phyloP scores from a whole-genome alignment of 2,888 invertebrate species.

The Cephus pygmeus region DNA sequence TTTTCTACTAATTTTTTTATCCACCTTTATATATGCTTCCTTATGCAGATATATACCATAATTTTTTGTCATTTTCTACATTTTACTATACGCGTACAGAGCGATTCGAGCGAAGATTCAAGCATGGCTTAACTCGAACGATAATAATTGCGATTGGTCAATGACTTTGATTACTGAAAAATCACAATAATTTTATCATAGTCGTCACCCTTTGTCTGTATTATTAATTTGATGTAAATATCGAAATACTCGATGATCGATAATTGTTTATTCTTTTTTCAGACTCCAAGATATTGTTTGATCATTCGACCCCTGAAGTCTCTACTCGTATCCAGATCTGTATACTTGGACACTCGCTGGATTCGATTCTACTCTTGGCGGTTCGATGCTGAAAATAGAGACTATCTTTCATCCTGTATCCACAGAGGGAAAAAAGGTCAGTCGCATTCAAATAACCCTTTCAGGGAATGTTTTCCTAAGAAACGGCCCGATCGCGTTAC shows the following conservation, averaged over 20 bases:
- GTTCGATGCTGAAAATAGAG: background rate
- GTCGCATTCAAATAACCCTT: slow-evolving; percentile 43
- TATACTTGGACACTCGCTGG: background rate
- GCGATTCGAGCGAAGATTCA: background rate
- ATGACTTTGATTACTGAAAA: too few relatives aligned
- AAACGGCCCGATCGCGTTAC: slow-evolving; percentile 44
- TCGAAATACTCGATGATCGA: background rate
- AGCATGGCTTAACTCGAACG: too few relatives aligned
- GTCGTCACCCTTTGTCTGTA: background rate
- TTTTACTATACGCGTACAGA: background rate
- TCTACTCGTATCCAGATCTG: background rate
- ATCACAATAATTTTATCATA: too few relatives aligned
- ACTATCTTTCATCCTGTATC: background rate
- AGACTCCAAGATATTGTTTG: background rate
- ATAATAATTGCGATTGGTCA: too few relatives aligned
- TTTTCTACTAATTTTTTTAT: background rate
- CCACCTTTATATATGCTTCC: background rate
- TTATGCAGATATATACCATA: too few relatives aligned
- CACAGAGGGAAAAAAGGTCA: slow-evolving; percentile 29
- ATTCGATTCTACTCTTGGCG: background rate
- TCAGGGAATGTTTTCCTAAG: slow-evolving; percentile 38
- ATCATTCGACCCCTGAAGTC: background rate
- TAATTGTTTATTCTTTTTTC: background rate
- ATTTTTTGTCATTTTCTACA: background rate
- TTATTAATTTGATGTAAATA: background rate